Percentiles rank a stretch among this genome's conserved stretches.
Evolutionary conservation across 2,113 vertebrate species (phyloP).

Genomic region (Thymallus thymallus): DNA sequence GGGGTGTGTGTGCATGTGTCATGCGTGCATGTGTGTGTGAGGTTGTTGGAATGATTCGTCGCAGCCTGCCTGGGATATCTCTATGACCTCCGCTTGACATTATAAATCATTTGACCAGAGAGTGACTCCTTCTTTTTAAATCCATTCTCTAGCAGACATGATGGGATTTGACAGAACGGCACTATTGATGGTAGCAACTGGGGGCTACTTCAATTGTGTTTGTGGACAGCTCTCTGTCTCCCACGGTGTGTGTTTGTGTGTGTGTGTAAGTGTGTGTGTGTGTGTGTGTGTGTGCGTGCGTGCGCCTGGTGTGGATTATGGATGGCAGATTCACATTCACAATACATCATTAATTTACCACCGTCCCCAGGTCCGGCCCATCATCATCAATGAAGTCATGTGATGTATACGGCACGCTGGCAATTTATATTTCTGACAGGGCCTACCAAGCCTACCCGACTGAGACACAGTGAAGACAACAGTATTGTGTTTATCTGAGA

Average conservation of each 20-base stretch:
- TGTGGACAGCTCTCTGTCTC: constrained; percentile 51
- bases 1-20: too few species aligned
- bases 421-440: constrained; percentile 51
- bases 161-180: constrained; percentile 34
- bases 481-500: constrained; percentile 24
- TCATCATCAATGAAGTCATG: constrained; percentile 66
- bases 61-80: constrained; percentile 11
- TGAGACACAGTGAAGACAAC: constrained; percentile 33
- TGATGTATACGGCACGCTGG: constrained; percentile 45
- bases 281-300: too few species aligned
- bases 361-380: constrained; percentile 58
- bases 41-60: constrained; percentile 5
- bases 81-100: constrained; percentile 39
- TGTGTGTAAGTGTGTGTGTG: too few species aligned
- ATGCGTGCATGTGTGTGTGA: constrained; percentile 8
- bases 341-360: constrained; percentile 67
- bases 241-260: constrained; percentile 20
- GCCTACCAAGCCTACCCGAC: constrained; percentile 22
- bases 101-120: constrained; percentile 39
- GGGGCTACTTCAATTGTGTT: constrained; percentile 52
- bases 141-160: constrained; percentile 36
- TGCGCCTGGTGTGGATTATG: constrained; percentile 50
- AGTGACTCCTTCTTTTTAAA: too few species aligned
- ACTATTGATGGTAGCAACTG: constrained; percentile 45
- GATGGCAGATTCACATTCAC: constrained; percentile 65